Conservation (phyloP, 64 coral and sea anemone genomes). For the Catalaphyllia jardinei region DNA sequence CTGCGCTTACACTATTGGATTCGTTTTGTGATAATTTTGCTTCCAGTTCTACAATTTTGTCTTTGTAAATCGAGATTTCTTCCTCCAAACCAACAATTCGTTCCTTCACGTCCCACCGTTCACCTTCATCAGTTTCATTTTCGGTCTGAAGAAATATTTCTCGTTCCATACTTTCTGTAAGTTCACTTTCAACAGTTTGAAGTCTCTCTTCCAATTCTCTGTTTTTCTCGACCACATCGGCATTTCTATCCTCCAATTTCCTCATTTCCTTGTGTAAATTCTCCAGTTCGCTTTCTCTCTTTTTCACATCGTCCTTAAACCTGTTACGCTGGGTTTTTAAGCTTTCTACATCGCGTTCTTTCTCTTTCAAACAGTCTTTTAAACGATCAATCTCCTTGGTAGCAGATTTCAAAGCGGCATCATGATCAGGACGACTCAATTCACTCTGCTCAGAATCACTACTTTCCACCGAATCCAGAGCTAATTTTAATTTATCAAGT, state of each 20-base stretch:
- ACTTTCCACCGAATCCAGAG: slow-evolving; percentile 24
- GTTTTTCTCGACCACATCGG: slow-evolving; percentile 43
- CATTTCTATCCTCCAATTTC: slow-evolving; percentile 59
- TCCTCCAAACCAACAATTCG: slow-evolving; percentile 50
- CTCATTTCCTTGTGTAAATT: slow-evolving; percentile 43
- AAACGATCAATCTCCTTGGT: slow-evolving; percentile 26
- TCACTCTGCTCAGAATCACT: neutral
- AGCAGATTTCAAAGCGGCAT: neutral
- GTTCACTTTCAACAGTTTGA: slow-evolving; percentile 65
- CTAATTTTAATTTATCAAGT: slow-evolving; percentile 30
- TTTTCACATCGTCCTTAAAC: slow-evolving; percentile 20
- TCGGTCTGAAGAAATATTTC: slow-evolving; percentile 52
- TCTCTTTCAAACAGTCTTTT: slow-evolving; percentile 33
- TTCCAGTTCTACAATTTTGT: slow-evolving; percentile 54
- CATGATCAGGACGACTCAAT: neutral
- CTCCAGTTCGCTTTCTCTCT: slow-evolving; percentile 53
- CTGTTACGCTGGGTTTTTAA: neutral
- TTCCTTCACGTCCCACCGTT: slow-evolving; percentile 27
- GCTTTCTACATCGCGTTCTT: slow-evolving; percentile 13
- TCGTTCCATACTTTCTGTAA: slow-evolving; percentile 55
- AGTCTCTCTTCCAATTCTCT: slow-evolving; percentile 69
- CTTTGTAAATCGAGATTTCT: slow-evolving; percentile 52
- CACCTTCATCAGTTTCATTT: slow-evolving; percentile 37
- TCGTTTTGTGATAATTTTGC: neutral
- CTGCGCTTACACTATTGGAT: neutral